Conservation (phyloP, 2,797 vertebrate species). For the Basileuterus tristriatus region DNA sequence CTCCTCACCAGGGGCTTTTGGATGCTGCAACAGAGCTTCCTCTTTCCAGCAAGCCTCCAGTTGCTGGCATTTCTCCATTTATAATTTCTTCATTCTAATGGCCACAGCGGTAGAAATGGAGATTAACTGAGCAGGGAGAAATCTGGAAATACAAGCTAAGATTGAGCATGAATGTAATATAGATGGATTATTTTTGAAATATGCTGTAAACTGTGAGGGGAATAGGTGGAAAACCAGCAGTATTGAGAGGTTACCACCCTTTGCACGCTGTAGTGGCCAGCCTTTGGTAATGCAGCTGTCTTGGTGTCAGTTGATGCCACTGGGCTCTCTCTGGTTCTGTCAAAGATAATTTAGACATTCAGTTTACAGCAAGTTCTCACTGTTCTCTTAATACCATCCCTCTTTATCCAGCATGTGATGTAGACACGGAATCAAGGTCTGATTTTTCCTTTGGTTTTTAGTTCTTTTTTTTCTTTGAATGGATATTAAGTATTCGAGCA, state of each 20-base stretch:
- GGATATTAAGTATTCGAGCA: not conserved
- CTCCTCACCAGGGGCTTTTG: not conserved
- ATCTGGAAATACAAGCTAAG: not conserved
- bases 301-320: not conserved
- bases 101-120: not conserved
- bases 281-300: not conserved
- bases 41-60: not conserved
- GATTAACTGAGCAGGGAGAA: not conserved
- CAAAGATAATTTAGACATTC: not conserved
- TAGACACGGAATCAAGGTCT: not conserved
- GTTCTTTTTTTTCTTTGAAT: not conserved
- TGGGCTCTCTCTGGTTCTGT: not conserved
- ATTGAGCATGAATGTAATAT: not conserved
- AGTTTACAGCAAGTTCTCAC: not conserved
- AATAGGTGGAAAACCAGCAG: not conserved
- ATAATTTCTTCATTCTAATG: not conserved
- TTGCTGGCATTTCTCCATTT: not conserved
- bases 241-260: not conserved
- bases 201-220: not conserved
- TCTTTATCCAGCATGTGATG: not conserved
- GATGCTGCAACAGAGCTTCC: not conserved
- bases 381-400: not conserved
- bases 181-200: not conserved
- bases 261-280: accelerated
- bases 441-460: not conserved